These are phyloP conservation scores for Fratercula arctica DNA, from an alignment of 2,797 vertebrate species.

Conservation along the genomic window DNA sequence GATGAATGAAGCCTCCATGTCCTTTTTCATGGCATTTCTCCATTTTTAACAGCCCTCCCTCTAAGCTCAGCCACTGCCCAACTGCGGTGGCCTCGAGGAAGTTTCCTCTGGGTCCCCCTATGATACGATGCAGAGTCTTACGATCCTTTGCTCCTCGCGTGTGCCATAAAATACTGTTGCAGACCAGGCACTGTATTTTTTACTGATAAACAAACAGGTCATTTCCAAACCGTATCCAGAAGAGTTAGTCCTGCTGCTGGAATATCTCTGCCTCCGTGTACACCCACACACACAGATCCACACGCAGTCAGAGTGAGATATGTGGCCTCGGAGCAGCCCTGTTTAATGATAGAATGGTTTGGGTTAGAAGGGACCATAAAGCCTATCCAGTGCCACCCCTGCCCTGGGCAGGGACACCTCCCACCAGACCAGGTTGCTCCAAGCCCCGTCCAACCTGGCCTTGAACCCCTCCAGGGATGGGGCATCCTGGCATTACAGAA, in stretches of 20 bases:
- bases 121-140: neutral
- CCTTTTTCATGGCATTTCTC: neutral
- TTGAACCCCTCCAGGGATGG: neutral
- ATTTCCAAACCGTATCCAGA: neutral
- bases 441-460: neutral
- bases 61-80: neutral
- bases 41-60: neutral
- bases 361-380: no score
- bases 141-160: fast-evolving
- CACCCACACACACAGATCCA: neutral
- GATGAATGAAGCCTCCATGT: neutral
- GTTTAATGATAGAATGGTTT: neutral
- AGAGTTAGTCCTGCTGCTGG: neutral
- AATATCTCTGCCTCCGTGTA: neutral
- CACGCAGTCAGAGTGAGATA: fast-evolving
- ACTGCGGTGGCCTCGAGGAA: neutral
- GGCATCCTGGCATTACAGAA: no score
- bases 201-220: neutral
- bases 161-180: neutral
- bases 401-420: neutral
- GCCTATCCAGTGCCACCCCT: neutral
- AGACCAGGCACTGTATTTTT: neutral
- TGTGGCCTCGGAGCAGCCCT: neutral
- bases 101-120: neutral
- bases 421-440: neutral